Percentiles rank a stretch among this genome's conserved stretches.
These are phyloP conservation scores for Ataeniobius toweri DNA, from an alignment of 2,797 vertebrate genomes.

Conservation along the genomic window DNA sequence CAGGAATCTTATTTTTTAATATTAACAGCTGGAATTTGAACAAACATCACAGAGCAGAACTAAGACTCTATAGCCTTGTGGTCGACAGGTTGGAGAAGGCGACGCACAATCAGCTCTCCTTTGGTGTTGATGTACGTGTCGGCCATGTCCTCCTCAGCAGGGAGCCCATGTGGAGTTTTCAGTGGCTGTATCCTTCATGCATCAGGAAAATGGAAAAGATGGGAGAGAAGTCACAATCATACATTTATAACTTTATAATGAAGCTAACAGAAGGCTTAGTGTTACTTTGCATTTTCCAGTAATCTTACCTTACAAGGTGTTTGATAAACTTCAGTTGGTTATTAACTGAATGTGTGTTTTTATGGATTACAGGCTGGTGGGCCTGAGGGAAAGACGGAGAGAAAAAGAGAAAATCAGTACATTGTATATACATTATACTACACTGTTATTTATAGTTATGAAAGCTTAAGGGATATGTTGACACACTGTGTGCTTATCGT, in stretches of 20 bases:
- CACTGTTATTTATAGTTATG: not conserved
- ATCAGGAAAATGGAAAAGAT: not conserved
- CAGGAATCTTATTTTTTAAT: slow-evolving; percentile 10
- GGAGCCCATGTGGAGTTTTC: slow-evolving; percentile 89
- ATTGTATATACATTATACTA: not conserved
- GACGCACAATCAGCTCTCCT: slow-evolving; percentile 87
- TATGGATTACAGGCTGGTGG: slow-evolving; percentile 87
- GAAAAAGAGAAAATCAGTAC: not conserved
- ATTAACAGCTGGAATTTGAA: slow-evolving; percentile 1
- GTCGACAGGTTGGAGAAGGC: slow-evolving; percentile 78
- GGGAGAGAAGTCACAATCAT: not conserved
- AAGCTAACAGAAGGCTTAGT: not conserved
- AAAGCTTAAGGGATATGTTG: not conserved
- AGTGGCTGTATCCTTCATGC: slow-evolving; percentile 87
- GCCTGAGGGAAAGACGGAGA: slow-evolving; percentile 69
- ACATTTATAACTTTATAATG: not conserved
- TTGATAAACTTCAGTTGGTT: slow-evolving; percentile 88
- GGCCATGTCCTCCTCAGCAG: slow-evolving; percentile 88
- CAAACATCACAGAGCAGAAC: slow-evolving; percentile 8
- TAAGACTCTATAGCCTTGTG: slow-evolving; percentile 78
- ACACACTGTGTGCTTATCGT: not conserved
- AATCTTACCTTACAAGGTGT: slow-evolving; percentile 91
- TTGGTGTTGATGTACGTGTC: slow-evolving; percentile 87
- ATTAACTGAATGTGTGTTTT: slow-evolving; percentile 94
- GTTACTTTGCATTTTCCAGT: not conserved